Base-by-base conservation (phyloP, 2,113 vertebrate species). In the Sinocyclocheilus anshuiensis region DNA sequence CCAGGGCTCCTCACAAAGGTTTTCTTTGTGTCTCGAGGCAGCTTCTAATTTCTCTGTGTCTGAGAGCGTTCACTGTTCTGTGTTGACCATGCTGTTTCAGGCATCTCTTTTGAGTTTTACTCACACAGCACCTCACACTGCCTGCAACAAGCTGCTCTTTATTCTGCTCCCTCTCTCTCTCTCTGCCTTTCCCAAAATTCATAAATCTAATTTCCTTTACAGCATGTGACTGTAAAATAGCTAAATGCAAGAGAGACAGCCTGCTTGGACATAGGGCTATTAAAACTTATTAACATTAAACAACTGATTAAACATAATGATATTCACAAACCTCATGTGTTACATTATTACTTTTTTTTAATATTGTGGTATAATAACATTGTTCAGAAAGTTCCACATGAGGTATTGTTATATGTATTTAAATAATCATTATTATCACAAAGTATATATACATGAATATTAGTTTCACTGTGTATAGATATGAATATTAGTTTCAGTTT, bases 91-190 rank as follows among this genome's bases (percentile, higher is more conserved):
- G 53, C 80, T 45, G 71, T 24, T 82, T 67, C 57, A 48, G 33
- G 45, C 29, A 33, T 80, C 65, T 74, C n/a, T 84, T 84, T 22
- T 76, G 39, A 55, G 59, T 71, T 77, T 67, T 20, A 26, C 45
- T 79, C 67, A 15, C 18, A 45, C 42, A 42, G 42, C 39, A 7
- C 7, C 50, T 45, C 16, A 50, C 75, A 50, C 75, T 24, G 72
- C 50, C 63, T 59, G 22, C 55, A 67, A 88, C 77, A 88, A 88
- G 83, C 50, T 45, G 11, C 20, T 65, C 77, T 81, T 87, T 84
- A 67, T 80, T 79, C 55, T 71, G 15, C 50, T 11, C 29, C 29
- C 29, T 33, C 48, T 26, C 33, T 77, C 61, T 33, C 78, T 61
- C n/a, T 83, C 57, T 12, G 26, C 9, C 24, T 77, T 72, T 87